Evolutionary conservation across 2,797 vertebrate genomes (phyloP), one percentile per base, ranked within the genome.

Genomic region (Danionella dracula): DNA sequence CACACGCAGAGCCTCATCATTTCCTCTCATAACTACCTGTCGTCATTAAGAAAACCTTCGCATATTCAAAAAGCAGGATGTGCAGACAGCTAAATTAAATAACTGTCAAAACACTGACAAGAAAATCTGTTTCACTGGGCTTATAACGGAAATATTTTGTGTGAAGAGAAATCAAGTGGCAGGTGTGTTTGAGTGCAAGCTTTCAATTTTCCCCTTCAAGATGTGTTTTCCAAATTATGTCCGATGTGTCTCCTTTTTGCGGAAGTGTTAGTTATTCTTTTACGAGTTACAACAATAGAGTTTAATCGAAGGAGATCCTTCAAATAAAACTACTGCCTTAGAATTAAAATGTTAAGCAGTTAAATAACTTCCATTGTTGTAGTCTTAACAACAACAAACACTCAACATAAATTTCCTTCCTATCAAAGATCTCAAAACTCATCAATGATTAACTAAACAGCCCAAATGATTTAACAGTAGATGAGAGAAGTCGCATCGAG

Each of bases 21-120:
- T 40, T 2, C 41, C 61, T 29, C 40, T 32, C 19, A 62, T 65
- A 64, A 73, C 60, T 67, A 70, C 70, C 76, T 79, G 78, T 75
- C 66, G 34, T 59, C 46, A 71, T 82, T 71, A 67, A 64, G 35
- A 63, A 59, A 40, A 70, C 67, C 56, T 70, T 48, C 63, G 70
- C 29, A 62, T 61, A 53, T 67, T 63, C 34, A 46, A 57, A 50
- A 68, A 57, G 50, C 62, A 62, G 45, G 45, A n/a, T 45, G 56
- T 42, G 41, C 34, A 66, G 44, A 74, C 66, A 59, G 63, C 66
- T 63, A 57, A 62, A 66, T 70, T 57, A 76, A 72, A 58, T 56
- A 64, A 63, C 34, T 63, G 57, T 70, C 62, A 69, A 72, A 72
- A 72, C 20, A 65, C 8, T 51, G 44, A 58, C 44, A 56, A 9